These are phyloP conservation scores for Chrysochloris asiatica DNA, from an alignment of 2,113 vertebrate species.

Conservation along the genomic window DNA sequence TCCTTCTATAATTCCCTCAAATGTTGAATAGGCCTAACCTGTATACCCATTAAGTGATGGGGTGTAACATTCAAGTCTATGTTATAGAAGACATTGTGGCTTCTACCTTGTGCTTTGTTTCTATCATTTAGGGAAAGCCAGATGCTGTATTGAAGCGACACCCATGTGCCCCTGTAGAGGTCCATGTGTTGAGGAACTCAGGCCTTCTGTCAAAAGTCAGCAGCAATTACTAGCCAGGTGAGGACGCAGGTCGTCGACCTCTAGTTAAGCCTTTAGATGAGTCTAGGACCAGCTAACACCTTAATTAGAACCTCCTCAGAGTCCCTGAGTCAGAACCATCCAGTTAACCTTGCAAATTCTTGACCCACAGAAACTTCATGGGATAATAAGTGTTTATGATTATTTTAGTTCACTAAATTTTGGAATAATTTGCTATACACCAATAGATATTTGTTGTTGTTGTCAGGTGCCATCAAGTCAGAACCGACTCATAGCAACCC, in stretches of 20 bases:
- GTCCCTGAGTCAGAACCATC: background rate
- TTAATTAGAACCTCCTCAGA: background rate
- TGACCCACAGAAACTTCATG: background rate
- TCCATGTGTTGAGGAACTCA: too few relatives aligned
- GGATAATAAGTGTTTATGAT: background rate
- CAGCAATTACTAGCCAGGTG: background rate
- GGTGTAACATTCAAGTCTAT: background rate
- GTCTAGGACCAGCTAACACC: background rate
- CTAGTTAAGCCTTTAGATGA: background rate
- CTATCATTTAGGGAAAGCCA: background rate
- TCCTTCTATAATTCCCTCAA: background rate
- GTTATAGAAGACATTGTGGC: background rate
- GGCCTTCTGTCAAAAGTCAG: background rate
- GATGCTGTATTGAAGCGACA: background rate
- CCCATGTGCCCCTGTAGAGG: background rate
- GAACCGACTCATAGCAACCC: too few relatives aligned
- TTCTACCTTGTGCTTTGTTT: background rate
- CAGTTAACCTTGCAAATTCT: background rate
- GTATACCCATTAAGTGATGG: background rate
- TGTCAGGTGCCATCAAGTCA: too few relatives aligned
- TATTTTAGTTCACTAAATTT: constrained; percentile 19
- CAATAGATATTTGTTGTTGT: background rate
- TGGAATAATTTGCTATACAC: background rate
- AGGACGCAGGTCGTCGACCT: background rate
- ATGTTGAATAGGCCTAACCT: background rate